Evolutionary conservation across 1,140 invertebrate species (phyloP), one percentile per base, ranked within the genome.

Genomic region (Trissolcus basalis): DNA sequence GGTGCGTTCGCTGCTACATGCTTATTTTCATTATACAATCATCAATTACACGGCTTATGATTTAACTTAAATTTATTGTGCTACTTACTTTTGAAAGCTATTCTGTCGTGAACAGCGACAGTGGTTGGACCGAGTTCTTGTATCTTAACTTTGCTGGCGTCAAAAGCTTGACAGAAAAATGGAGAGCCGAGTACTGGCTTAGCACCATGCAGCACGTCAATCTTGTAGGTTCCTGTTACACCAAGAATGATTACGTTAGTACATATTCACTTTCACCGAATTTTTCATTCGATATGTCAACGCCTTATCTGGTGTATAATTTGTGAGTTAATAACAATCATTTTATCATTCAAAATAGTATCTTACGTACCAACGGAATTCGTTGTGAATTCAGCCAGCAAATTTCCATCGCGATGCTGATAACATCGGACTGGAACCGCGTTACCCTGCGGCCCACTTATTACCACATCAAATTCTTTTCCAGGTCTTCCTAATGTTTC

Each of bases 81-180:
- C 39, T 19, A 88, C 89, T 90, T 88, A 96, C 95, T 89, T 90
- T 94, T 94, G 78, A 97, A 95, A 35, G 91, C 92, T 69, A 96
- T 94, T 27, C 93, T 92, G 83, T 96, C 96, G 72, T 96, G 94
- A 13, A 96, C 91, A 16, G 94, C 93, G 47, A 96, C 91, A 45
- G 93, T 94, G n/a, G 92, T 93, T 45, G 93, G 92, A 16, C 92
- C 93, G 14, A 95, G 88, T 64, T 94, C 93, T 60, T 93, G 91
- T 15, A 95, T 83, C 72, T 91, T 91, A 4, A 94, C 91, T 89
- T 94, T 95, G 41, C 91, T 92, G 9, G 96, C 92, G 88, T 99
- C 97, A 83, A 96, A 98, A 0, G 97, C 95, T 87, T 99, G 96
- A 81, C 97, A 98, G 63, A 92, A 94, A 88, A 97, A 99, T 12